Evolutionary conservation across 1,140 invertebrate species (phyloP).

Genomic region (Dreissena polymorpha): DNA sequence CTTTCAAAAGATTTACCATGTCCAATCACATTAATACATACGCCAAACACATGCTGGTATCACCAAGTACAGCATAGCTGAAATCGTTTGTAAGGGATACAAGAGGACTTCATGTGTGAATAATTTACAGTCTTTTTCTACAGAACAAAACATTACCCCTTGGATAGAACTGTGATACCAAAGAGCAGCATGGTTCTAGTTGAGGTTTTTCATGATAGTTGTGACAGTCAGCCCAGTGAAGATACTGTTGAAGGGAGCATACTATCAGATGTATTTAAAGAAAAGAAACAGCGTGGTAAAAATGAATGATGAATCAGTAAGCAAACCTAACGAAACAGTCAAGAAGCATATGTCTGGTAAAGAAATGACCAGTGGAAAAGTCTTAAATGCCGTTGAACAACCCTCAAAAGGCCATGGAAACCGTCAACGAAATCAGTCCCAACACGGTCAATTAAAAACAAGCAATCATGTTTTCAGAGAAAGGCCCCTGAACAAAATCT

Average conservation of each 20-base stretch:
- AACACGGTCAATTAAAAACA: no score
- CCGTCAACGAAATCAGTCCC: no score
- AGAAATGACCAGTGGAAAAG: background rate
- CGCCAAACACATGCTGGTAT: constrained; percentile 16
- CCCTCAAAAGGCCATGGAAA: background rate
- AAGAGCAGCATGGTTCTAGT: background rate
- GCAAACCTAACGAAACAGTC: constrained; percentile 17
- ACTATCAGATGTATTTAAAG: background rate
- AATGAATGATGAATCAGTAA: background rate
- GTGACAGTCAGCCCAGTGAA: background rate
- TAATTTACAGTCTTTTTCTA: constrained; percentile 34
- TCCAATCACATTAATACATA: constrained; percentile 3
- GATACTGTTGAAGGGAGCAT: background rate
- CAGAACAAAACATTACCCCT: constrained; percentile 26
- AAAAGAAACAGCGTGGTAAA: background rate
- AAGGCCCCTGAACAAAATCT: background rate
- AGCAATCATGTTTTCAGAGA: no score
- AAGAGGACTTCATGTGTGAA: background rate
- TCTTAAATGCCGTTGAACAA: background rate
- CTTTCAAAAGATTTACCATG: constrained; percentile 18
- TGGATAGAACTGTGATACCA: constrained; percentile 19
- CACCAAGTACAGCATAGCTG: constrained; percentile 22
- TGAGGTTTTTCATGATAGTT: background rate
- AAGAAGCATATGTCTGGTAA: constrained; percentile 17
- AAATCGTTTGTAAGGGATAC: constrained; percentile 19